phyloP scores from a whole-genome alignment of 2,888 invertebrate genomes.

The Rhagonycha fulva region DNA sequence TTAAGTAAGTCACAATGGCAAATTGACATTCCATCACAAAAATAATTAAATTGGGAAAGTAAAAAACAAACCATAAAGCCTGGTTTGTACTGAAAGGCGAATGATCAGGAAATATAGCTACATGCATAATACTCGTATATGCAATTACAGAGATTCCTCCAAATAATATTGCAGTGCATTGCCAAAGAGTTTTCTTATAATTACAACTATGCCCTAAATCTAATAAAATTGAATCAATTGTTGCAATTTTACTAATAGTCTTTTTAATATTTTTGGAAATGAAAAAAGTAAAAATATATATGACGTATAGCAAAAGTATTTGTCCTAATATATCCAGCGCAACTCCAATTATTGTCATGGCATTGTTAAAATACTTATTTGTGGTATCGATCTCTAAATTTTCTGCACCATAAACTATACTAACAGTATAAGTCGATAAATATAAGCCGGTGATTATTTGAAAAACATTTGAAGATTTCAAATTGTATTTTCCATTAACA shows the following conservation, averaged over 20 bases:
- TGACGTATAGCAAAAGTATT: constrained; percentile 20
- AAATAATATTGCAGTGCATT: constrained; percentile 7
- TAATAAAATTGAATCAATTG: constrained; percentile 14
- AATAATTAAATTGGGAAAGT: constrained; percentile 16
- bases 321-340: constrained; percentile 18
- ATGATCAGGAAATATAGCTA: neutral
- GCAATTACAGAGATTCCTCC: constrained; percentile 10
- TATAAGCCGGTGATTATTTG: constrained; percentile 17
- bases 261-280: constrained; percentile 8
- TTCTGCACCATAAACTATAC: constrained; percentile 12
- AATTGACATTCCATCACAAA: constrained; percentile 26
- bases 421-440: constrained; percentile 11
- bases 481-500: constrained; percentile 11
- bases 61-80: constrained; percentile 20
- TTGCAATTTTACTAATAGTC: constrained; percentile 9
- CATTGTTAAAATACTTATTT: constrained; percentile 15
- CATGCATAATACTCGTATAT: constrained; percentile 10
- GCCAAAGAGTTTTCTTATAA: constrained; percentile 18
- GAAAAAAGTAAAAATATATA: constrained; percentile 17
- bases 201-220: constrained; percentile 11
- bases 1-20: constrained; percentile 14
- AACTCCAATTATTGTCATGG: constrained; percentile 23
- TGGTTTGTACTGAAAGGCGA: constrained; percentile 2
- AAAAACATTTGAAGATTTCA: constrained; percentile 17
- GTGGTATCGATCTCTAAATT: neutral